Conservation (phyloP, 2,888 invertebrate species). For the Euplexia lucipara region DNA sequence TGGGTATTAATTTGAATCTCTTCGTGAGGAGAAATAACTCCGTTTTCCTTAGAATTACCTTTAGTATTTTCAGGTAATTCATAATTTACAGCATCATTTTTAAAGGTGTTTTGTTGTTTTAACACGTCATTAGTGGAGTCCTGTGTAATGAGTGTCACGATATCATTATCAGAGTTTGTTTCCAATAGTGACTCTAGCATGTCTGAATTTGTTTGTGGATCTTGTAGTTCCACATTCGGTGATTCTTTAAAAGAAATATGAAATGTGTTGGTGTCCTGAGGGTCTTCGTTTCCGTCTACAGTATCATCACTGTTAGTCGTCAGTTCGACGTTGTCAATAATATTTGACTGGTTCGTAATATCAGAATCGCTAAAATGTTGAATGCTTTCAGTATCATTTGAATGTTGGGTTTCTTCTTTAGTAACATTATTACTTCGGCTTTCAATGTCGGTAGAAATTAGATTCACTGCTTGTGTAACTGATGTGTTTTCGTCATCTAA, state of each 20-base stretch:
- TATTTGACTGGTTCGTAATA: slow-evolving; percentile 1
- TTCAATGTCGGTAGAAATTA: slow-evolving; percentile 7
- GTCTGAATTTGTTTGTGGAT: slow-evolving; percentile 29
- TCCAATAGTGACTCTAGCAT: slow-evolving; percentile 28
- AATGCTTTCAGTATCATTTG: slow-evolving; percentile 12
- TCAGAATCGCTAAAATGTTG: slow-evolving; percentile 4
- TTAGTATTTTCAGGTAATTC: slow-evolving; percentile 12
- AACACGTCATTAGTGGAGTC: slow-evolving; percentile 27
- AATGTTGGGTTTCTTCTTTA: slow-evolving; percentile 17
- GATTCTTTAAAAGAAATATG: slow-evolving; percentile 30
- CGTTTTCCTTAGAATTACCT: background rate
- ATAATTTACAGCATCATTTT: slow-evolving; percentile 1
- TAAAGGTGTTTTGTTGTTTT: slow-evolving; percentile 5
- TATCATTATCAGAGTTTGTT: slow-evolving; percentile 39
- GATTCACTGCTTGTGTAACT: background rate
- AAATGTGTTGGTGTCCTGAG: slow-evolving; percentile 33
- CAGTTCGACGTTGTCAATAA: background rate
- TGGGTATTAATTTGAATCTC: background rate
- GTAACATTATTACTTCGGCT: background rate
- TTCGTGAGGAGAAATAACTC: background rate
- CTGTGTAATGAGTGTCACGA: slow-evolving; percentile 47
- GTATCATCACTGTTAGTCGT: slow-evolving; percentile 1
- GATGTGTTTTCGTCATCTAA: slow-evolving; percentile 6
- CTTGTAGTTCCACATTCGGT: slow-evolving; percentile 43
- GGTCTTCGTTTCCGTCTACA: slow-evolving; percentile 23